These are phyloP conservation scores for Ameiurus melas DNA, from an alignment of 2,113 vertebrate species.

Conservation along the genomic window DNA sequence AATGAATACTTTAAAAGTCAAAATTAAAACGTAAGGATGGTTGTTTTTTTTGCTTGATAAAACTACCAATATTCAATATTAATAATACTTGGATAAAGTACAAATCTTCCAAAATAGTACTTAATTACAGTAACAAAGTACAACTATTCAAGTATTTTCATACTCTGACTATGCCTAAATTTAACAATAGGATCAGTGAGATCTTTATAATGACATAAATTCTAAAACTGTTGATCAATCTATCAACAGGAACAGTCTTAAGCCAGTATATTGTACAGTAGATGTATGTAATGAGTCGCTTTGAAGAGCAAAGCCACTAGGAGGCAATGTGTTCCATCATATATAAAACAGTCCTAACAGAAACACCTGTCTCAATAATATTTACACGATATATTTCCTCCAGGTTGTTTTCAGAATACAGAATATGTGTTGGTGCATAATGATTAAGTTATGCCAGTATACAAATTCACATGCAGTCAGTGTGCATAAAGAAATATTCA, in stretches of 20 bases:
- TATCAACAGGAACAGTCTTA: not conserved
- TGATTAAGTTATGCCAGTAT: not conserved
- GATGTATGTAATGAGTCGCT: not conserved
- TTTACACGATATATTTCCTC: not conserved
- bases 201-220: not conserved
- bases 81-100: not conserved
- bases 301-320: conserved; percentile 9
- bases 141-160: not conserved
- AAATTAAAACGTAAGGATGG: not conserved
- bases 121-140: not conserved
- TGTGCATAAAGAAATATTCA: not conserved
- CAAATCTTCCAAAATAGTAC: not conserved
- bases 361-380: not conserved
- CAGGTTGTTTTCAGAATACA: not conserved
- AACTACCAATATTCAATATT: not conserved
- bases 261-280: not conserved
- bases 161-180: too few species aligned
- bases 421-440: not conserved
- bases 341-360: not conserved
- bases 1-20: not conserved
- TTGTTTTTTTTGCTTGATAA: not conserved
- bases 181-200: not conserved
- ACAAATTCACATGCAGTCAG: not conserved
- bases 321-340: conserved; percentile 13
- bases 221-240: not conserved